Evolutionary conservation across 2,797 vertebrate genomes (phyloP).

Genomic region (Pelochelys cantorii): DNA sequence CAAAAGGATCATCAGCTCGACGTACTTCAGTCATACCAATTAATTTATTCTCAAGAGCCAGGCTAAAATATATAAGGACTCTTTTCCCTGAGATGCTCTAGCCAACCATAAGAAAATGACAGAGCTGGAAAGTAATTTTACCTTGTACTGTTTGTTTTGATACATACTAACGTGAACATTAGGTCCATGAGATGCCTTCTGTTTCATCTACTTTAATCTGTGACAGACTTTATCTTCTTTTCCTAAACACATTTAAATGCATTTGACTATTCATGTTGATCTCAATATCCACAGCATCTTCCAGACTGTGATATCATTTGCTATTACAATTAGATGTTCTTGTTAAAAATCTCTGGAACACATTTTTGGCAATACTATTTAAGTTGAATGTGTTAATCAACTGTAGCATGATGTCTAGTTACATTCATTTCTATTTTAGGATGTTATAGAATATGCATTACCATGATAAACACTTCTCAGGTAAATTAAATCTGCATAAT

Average conservation of each 20-base stretch:
- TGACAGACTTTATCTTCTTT: not conserved
- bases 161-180: not conserved
- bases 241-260: not conserved
- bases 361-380: not conserved
- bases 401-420: not conserved
- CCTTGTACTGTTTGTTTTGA: not conserved
- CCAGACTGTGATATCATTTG: slow-evolving; percentile 10
- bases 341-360: slow-evolving; percentile 17
- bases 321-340: slow-evolving; percentile 14
- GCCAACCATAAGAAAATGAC: not conserved
- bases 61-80: not conserved
- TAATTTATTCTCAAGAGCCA: not conserved
- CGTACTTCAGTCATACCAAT: not conserved
- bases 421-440: not conserved
- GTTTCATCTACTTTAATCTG: not conserved
- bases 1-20: not conserved
- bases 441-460: not conserved
- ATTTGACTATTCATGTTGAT: slow-evolving; percentile 1
- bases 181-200: not conserved
- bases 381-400: slow-evolving; percentile 14
- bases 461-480: not conserved
- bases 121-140: not conserved
- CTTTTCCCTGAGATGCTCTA: not conserved
- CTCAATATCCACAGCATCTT: not conserved
- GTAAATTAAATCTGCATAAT: not conserved